Percentiles rank a stretch among this genome's conserved stretches.
phyloP scores from a whole-genome alignment of 2,797 vertebrate species.

The Euthynnus affinis region DNA sequence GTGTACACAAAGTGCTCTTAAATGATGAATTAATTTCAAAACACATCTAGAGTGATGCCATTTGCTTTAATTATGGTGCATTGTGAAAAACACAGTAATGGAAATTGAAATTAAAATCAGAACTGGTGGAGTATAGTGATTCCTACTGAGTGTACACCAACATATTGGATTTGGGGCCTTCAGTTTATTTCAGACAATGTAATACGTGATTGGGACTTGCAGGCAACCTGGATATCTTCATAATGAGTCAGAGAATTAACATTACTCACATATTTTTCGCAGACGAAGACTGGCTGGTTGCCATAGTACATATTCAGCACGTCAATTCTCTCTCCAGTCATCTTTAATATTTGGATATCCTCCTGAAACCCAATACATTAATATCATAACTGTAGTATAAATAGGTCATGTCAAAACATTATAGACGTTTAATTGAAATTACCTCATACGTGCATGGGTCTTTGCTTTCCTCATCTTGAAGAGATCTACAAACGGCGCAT shows the following conservation, averaged over 20 bases:
- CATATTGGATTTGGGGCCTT: too few relatives aligned
- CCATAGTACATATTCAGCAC: conserved; percentile 83
- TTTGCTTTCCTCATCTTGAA: conserved; percentile 67
- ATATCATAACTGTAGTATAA: not conserved
- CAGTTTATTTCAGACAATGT: too few relatives aligned
- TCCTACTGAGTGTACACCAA: not conserved
- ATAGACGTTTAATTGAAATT: not conserved
- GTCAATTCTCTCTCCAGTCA: conserved; percentile 73
- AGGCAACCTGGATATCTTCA: not conserved
- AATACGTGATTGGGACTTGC: not conserved
- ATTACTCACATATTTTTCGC: conserved; percentile 90
- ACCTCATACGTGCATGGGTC: conserved; percentile 73
- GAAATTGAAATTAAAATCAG: not conserved
- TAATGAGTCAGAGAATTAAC: not conserved
- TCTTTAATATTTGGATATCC: conserved; percentile 86
- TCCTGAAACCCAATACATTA: conserved; percentile 76
- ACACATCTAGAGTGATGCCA: not conserved
- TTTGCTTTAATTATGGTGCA: not conserved
- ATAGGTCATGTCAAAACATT: not conserved
- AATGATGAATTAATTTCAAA: not conserved
- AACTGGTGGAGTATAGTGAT: not conserved
- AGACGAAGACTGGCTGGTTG: conserved; percentile 82
- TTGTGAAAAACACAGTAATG: not conserved
- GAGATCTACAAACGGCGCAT: conserved; percentile 62
- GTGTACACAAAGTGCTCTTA: too few relatives aligned